Conservation (phyloP, 2,797 vertebrate species). For the Scarus forsteni region DNA sequence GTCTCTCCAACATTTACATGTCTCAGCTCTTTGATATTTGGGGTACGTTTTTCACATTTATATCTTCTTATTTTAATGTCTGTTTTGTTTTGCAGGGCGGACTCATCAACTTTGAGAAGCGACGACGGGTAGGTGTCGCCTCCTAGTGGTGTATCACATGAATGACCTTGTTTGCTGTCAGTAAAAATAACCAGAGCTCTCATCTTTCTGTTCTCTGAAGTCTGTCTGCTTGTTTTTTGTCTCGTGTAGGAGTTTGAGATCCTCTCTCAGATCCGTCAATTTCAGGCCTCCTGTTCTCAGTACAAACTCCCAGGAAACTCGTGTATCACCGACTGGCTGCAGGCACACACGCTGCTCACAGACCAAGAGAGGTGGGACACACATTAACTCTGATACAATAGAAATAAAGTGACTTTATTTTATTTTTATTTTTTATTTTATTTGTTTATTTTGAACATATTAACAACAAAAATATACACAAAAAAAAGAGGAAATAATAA, state of each 20-base stretch:
- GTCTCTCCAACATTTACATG: no score
- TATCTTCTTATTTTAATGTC: conserved; percentile 1
- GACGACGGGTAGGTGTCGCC: conserved; percentile 86
- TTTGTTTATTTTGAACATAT: no score
- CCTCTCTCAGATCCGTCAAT: conserved; percentile 87
- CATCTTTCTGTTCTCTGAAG: no score
- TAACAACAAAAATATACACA: no score
- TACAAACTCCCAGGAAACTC: conserved; percentile 80
- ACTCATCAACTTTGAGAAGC: conserved; percentile 94
- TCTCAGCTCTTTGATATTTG: no score
- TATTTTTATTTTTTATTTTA: no score
- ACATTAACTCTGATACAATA: background rate
- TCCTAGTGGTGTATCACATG: conserved; percentile 44
- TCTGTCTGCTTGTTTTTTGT: background rate
- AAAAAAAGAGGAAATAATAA: no score
- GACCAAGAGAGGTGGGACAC: conserved; percentile 90
- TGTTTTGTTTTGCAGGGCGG: conserved; percentile 79
- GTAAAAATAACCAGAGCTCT: background rate
- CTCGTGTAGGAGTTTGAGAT: conserved; percentile 89
- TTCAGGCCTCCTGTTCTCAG: conserved; percentile 86
- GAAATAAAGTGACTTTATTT: background rate
- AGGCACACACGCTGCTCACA: conserved; percentile 80
- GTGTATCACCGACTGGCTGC: conserved; percentile 80
- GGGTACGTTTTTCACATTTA: no score
- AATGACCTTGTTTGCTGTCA: background rate